Percentiles rank a stretch among this genome's conserved stretches.
Conservation (phyloP, 2,113 vertebrate species). For the Otis tarda region DNA sequence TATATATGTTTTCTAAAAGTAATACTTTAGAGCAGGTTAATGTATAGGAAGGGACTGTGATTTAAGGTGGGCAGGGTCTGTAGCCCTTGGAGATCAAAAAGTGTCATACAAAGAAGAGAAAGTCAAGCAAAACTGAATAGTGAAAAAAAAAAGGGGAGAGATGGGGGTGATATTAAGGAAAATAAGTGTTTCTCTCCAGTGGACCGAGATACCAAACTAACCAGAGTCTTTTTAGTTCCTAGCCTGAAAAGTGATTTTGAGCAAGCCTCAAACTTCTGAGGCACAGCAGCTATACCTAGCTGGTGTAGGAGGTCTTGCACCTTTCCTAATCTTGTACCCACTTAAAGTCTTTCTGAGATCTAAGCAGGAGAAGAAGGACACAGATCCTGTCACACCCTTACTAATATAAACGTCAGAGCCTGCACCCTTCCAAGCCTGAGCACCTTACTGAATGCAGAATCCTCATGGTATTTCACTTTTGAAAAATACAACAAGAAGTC, state of each 20-base stretch:
- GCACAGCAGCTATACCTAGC: not conserved
- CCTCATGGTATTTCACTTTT: not conserved
- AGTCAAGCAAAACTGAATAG: not conserved
- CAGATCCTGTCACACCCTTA: not conserved
- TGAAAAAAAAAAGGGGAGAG: not conserved
- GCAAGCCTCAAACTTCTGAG: not conserved
- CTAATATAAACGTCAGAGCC: not conserved
- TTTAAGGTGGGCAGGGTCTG: not conserved
- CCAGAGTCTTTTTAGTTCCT: not conserved
- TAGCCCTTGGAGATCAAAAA: not conserved
- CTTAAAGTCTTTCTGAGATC: not conserved
- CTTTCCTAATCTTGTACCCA: not conserved
- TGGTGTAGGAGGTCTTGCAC: fast-evolving
- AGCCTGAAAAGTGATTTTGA: not conserved
- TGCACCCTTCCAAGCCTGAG: not conserved
- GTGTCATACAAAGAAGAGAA: not conserved
- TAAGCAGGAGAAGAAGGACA: not conserved
- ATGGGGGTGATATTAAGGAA: not conserved
- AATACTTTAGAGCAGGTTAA: not conserved
- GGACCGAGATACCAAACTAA: not conserved
- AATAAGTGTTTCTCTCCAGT: not conserved
- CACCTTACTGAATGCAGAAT: not conserved
- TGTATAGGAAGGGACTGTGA: not conserved
- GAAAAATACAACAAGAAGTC: not conserved
- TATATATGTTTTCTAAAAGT: not conserved